These are phyloP conservation scores for Heliconius hermathena DNA, from an alignment of 1,140 invertebrate species.

Conservation along the genomic window DNA sequence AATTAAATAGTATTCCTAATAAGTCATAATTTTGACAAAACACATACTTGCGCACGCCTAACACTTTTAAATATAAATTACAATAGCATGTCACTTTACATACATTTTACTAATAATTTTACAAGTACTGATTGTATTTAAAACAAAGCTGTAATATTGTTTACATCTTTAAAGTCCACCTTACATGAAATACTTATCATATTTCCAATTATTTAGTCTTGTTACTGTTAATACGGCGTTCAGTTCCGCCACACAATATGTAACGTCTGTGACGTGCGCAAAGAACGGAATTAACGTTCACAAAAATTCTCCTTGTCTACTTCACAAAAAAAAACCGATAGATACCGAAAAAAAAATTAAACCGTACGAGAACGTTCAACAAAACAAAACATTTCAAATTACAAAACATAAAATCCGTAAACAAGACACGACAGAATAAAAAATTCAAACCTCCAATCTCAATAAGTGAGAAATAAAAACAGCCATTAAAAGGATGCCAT, in stretches of 20 bases:
- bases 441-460: slow-evolving; percentile 34
- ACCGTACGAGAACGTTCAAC: neutral
- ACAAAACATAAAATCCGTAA: slow-evolving; percentile 15
- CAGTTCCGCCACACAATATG: neutral
- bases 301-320: neutral
- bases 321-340: neutral
- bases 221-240: neutral
- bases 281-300: neutral
- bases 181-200: too few species aligned
- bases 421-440: slow-evolving; percentile 21
- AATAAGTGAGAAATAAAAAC: slow-evolving; percentile 46
- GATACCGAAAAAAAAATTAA: neutral
- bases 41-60: too few species aligned
- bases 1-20: too few species aligned
- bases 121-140: too few species aligned
- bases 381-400: neutral
- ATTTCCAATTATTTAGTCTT: too few species aligned
- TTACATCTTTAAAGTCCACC: too few species aligned
- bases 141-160: too few species aligned
- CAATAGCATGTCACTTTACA: too few species aligned
- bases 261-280: neutral
- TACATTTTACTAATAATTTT: too few species aligned
- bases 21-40: too few species aligned
- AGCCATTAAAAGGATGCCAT: slow-evolving; percentile 48
- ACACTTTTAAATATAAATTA: too few species aligned